Percentiles rank a stretch among this genome's conserved stretches.
Evolutionary conservation across 2,113 vertebrate genomes (phyloP).

Genomic region (Pygathrix nemaeus): DNA sequence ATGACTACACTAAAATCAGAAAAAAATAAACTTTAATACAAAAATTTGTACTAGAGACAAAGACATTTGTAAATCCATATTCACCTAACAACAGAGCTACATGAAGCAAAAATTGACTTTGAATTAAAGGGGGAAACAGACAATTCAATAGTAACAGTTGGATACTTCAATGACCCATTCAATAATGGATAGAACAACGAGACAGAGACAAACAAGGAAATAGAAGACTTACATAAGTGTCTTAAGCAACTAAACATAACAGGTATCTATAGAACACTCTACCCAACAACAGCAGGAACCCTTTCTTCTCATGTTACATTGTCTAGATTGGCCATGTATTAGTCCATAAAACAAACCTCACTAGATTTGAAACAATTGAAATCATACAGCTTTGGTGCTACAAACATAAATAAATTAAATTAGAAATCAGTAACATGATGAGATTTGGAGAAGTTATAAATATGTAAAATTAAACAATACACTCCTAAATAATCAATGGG

Average conservation of each 20-base stretch:
- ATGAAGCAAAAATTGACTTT: not conserved
- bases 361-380: not conserved
- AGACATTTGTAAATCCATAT: not conserved
- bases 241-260: not conserved
- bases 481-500: not conserved
- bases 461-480: not conserved
- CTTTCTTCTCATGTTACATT: not conserved
- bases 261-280: not conserved
- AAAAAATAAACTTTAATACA: not conserved
- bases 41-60: not conserved
- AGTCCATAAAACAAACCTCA: not conserved
- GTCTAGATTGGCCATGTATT: not conserved
- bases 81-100: not conserved
- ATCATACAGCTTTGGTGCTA: not conserved
- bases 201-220: not conserved
- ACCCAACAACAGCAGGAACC: not conserved
- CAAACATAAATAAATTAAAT: not conserved
- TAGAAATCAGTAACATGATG: not conserved
- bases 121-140: not conserved
- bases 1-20: not conserved
- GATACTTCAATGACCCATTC: not conserved
- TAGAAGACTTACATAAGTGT: not conserved
- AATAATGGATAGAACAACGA: not conserved
- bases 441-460: not conserved
- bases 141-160: not conserved